These are phyloP conservation scores for Xenopus petersii DNA, from an alignment of 2,797 vertebrate genomes.

Conservation along the genomic window DNA sequence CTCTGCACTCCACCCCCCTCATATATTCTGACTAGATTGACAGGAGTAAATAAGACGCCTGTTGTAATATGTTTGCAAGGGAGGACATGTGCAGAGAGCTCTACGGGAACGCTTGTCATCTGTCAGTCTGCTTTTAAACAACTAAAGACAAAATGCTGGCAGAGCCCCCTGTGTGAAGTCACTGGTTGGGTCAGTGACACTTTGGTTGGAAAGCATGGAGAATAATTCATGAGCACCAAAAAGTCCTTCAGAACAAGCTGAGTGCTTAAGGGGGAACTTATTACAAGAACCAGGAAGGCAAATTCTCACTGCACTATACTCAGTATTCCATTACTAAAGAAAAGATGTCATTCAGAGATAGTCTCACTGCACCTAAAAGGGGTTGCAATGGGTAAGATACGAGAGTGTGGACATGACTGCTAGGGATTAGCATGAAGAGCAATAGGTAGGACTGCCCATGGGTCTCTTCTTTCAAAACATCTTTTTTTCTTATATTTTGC, in stretches of 20 bases:
- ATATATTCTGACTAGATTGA: slow-evolving; percentile 40
- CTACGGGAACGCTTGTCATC: slow-evolving; percentile 47
- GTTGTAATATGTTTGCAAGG: slow-evolving; percentile 48
- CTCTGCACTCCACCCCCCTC: slow-evolving; percentile 22
- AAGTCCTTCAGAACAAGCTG: slow-evolving; percentile 25
- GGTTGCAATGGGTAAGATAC: too few relatives aligned
- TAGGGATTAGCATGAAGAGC: too few relatives aligned
- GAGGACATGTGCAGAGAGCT: slow-evolving; percentile 16
- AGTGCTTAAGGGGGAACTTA: slow-evolving; percentile 12
- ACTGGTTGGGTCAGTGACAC: slow-evolving; percentile 42
- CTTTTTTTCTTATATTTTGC: too few relatives aligned
- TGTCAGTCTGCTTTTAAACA: slow-evolving; percentile 49
- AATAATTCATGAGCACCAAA: slow-evolving; percentile 47
- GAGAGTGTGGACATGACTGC: too few relatives aligned
- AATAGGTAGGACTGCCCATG: too few relatives aligned
- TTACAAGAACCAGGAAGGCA: neutral
- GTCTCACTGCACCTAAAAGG: too few relatives aligned
- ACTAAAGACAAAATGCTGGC: slow-evolving; percentile 40
- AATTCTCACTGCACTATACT: slow-evolving; percentile 5
- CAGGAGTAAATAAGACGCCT: slow-evolving; percentile 41
- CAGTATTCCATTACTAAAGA: neutral
- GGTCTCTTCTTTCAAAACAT: too few relatives aligned
- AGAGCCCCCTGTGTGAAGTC: slow-evolving; percentile 43
- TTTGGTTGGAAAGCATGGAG: slow-evolving; percentile 27
- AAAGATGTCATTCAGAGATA: too few relatives aligned